phyloP scores from a whole-genome alignment of 2,113 vertebrate genomes.

The Chionodraco myersi region DNA sequence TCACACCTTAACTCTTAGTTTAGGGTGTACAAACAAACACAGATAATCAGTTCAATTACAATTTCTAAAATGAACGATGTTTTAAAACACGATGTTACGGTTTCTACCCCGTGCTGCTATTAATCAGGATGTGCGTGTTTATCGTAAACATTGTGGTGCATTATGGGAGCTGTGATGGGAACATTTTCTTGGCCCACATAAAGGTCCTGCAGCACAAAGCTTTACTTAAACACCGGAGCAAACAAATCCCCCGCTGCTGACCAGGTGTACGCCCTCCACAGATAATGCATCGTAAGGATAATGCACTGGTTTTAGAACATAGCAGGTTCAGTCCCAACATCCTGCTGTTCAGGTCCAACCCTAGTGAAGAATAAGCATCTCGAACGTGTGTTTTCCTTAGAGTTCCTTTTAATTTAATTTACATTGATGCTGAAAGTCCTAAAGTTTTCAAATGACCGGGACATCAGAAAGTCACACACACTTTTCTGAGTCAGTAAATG shows the following conservation, averaged over 20 bases:
- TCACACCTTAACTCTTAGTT: too few relatives aligned
- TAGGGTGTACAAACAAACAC: too few relatives aligned
- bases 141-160: too few relatives aligned
- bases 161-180: background rate
- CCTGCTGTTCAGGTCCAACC: background rate
- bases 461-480: background rate
- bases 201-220: background rate
- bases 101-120: background rate
- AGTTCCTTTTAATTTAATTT: background rate
- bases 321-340: background rate
- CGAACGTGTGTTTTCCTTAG: too few relatives aligned
- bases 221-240: background rate
- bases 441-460: background rate
- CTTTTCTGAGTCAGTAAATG: background rate
- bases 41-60: too few relatives aligned
- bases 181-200: background rate
- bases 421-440: background rate
- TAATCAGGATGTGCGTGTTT: too few relatives aligned
- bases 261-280: constrained; percentile 26
- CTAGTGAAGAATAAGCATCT: too few relatives aligned
- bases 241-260: constrained; percentile 16
- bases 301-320: background rate
- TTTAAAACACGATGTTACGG: background rate
- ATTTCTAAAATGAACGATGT: too few relatives aligned
- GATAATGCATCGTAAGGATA: constrained; percentile 8